phyloP scores from a whole-genome alignment of 2,113 vertebrate species.

The Saccopteryx leptura region DNA sequence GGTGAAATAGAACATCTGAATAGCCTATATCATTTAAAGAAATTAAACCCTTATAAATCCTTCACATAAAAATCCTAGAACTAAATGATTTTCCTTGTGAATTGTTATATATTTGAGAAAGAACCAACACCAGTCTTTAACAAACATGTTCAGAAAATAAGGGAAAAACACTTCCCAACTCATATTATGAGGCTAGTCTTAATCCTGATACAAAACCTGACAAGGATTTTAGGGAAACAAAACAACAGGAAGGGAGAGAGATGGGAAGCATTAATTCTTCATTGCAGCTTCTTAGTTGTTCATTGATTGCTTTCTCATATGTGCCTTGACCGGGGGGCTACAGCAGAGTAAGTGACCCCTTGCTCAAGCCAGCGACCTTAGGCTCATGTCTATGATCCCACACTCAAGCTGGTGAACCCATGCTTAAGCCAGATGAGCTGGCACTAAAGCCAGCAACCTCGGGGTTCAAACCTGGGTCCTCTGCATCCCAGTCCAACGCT shows the following conservation, averaged over 20 bases:
- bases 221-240: neutral
- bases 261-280: too few relatives aligned
- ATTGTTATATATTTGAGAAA: neutral
- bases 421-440: too few relatives aligned
- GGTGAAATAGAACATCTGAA: neutral
- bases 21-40: neutral
- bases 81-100: neutral
- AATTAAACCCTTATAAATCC: neutral
- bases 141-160: neutral
- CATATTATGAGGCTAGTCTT: neutral
- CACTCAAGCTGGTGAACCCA: too few relatives aligned
- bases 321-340: too few relatives aligned
- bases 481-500: too few relatives aligned
- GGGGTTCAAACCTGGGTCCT: too few relatives aligned
- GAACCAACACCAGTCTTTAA: neutral
- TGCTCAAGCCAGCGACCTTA: too few relatives aligned
- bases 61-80: neutral
- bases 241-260: neutral
- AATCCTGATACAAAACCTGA: neutral
- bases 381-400: too few relatives aligned
- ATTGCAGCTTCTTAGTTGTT: too few relatives aligned
- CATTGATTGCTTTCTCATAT: too few relatives aligned
- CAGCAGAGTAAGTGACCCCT: too few relatives aligned
- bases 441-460: too few relatives aligned
- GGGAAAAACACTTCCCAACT: neutral